These are phyloP conservation scores for Amyelois transitella DNA, from an alignment of 1,140 invertebrate genomes.

Conservation along the genomic window DNA sequence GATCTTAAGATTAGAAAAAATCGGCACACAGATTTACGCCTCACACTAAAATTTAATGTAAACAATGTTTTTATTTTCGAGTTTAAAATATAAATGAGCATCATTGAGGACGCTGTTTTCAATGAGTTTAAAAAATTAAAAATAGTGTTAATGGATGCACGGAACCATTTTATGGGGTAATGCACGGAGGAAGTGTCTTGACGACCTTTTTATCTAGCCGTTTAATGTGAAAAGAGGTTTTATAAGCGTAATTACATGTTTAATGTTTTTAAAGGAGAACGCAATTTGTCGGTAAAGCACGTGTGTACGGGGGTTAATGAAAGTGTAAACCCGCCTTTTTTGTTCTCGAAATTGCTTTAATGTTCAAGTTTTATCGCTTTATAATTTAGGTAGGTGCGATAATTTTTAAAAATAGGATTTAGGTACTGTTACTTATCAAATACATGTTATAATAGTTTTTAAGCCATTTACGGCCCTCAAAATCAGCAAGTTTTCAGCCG, in stretches of 20 bases:
- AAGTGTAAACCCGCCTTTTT: slow-evolving; percentile 2
- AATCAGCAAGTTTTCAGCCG: too few relatives aligned
- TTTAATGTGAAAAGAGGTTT: slow-evolving; percentile 41
- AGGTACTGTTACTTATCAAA: too few relatives aligned
- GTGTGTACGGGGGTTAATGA: slow-evolving; percentile 13
- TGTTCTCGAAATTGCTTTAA: neutral
- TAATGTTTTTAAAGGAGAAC: slow-evolving; percentile 31
- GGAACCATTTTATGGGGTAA: slow-evolving; percentile 35
- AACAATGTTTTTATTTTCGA: slow-evolving; percentile 35
- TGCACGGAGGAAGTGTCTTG: slow-evolving; percentile 34
- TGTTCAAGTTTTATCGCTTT: neutral
- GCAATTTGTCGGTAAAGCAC: slow-evolving; percentile 22
- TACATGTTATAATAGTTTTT: too few relatives aligned
- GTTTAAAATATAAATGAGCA: slow-evolving; percentile 34
- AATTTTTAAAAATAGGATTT: too few relatives aligned
- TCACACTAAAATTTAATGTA: slow-evolving; percentile 34
- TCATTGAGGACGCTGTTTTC: slow-evolving; percentile 44
- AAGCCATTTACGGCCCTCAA: too few relatives aligned
- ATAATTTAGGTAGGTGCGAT: neutral
- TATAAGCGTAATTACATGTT: slow-evolving; percentile 44
- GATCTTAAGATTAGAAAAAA: slow-evolving; percentile 29
- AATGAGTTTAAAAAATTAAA: slow-evolving; percentile 37
- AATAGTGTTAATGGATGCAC: slow-evolving; percentile 36
- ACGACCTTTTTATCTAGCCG: slow-evolving; percentile 36
- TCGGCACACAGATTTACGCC: slow-evolving; percentile 34